Conservation (phyloP, 2,113 vertebrate genomes). For the Nansenia antarctica region DNA sequence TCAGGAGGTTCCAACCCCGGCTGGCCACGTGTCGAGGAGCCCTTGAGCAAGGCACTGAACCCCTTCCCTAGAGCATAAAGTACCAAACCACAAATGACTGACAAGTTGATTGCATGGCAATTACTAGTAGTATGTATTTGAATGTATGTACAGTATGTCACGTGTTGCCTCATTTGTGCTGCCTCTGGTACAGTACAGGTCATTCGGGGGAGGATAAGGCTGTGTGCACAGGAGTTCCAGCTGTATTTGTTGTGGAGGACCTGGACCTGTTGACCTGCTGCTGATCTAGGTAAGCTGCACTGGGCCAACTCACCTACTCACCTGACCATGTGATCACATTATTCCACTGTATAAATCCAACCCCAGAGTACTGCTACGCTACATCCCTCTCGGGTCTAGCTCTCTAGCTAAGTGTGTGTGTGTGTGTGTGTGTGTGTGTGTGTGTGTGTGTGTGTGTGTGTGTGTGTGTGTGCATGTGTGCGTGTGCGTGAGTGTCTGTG, state of each 20-base stretch:
- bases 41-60: too few species aligned
- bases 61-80: too few species aligned
- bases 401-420: too few species aligned
- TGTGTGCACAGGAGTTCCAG: not conserved
- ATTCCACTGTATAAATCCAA: not conserved
- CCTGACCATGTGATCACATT: not conserved
- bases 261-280: not conserved
- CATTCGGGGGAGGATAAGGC: not conserved
- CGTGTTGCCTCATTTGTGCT: too few species aligned
- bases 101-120: too few species aligned
- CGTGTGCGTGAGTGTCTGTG: not conserved
- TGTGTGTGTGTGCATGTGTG: not conserved
- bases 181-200: not conserved
- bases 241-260: too few species aligned
- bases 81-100: too few species aligned
- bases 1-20: too few species aligned
- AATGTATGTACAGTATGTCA: too few species aligned
- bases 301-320: not conserved
- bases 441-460: not conserved
- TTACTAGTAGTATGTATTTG: too few species aligned
- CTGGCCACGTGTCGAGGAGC: too few species aligned
- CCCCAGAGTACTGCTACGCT: not conserved
- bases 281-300: not conserved
- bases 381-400: too few species aligned
- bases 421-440: not conserved